Evolutionary conservation across 2,113 vertebrate species (phyloP), one percentile per base, ranked within the genome.

Genomic region (Callithrix jacchus): DNA sequence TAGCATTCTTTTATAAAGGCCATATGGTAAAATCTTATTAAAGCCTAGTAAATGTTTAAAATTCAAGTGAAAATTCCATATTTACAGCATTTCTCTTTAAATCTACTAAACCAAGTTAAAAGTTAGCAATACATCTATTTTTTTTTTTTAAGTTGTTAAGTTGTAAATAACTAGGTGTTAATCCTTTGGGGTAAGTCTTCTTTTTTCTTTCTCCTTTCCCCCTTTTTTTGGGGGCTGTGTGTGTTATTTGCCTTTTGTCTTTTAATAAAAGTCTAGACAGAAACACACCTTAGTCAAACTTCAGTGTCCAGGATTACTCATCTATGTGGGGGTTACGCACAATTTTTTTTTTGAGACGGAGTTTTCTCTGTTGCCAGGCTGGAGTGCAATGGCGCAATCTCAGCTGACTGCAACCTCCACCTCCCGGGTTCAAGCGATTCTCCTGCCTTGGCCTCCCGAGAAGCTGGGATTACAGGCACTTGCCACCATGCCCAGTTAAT

Each of bases 11-110:
- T 86, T 91, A 92, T 85, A 87, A 87, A 80, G 20, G 20, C 4
- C 12, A 42, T 35, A 87, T 0, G 82, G n/a, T 30, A 96, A 94
- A 70, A 88, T 37, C 9, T 35, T 52, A 88, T 73, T 85, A 83
- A 94, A 95, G 68, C 40, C 42, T 87, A 92, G 66, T 68, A 81
- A 95, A 82, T 68, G 25, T 70, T 96, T 95, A 86, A 90, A 92
- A 90, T 77, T 77, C 82, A 37, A 27, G 93, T 27, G 6, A 90
- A 95, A 97, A 85, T n/a, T 71, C 45, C 27, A 2, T 18, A 74
- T 68, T 79, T 95, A 91, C 8, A 93, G 42, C 70, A 91, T 87
- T 81, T 92, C 81, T 95, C 56, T 94, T 94, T 71, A 90, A 81
- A 92, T 84, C 80, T 92, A 81, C 32, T 87, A 89, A 97, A 37